Evolutionary conservation across 2,113 vertebrate species (phyloP), one percentile per base, ranked within the genome.

Genomic region (Anoplopoma fimbria): DNA sequence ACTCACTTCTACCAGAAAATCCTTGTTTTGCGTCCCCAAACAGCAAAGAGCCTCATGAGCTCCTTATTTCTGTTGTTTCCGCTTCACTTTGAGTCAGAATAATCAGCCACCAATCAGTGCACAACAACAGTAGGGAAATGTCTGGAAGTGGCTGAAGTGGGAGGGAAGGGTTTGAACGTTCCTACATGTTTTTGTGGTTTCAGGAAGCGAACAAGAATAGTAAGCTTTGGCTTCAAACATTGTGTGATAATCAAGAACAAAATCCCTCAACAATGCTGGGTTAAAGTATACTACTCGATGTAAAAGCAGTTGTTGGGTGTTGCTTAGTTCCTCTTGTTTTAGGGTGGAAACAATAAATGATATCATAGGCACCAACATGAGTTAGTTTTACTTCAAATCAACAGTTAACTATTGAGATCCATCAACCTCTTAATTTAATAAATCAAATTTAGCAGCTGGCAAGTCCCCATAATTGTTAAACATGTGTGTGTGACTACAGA

Each of bases 81-180:
- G n/a, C 17, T 77, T 79, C 13, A n/a, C 70, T 70, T 27, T 65
- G 58, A 65, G 47, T 80, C 40, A 51, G 62, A 85, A 76, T 67
- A 70, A 77, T 77, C 74, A 65, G 58, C 74, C 19, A 33, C 34
- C 25, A 73, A 82, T 82, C 38, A 57, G 51, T 1, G 0, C 58
- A 77, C 42, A 45, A 45, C 60, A 34, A 36, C 4, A 2, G 51
- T 0, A 49, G 15, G 25, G 31, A 78, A 45, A 31, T 38, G 71
- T 65, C 58, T 82, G 25, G 51, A 64, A 36, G 75, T 27, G 61
- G 60, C 34, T 67, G 33, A 69, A 45, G 51, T 51, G 29, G 64
- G 45, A 76, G 72, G 31, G 27, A 72, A 17, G 27, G 67, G 62
- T 69, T 47, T 77, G 57, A 84, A 77, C 2, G 3, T 23, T 51